These are phyloP conservation scores for Rallus crepitans DNA, from an alignment of 2,797 vertebrate species.

Conservation along the genomic window DNA sequence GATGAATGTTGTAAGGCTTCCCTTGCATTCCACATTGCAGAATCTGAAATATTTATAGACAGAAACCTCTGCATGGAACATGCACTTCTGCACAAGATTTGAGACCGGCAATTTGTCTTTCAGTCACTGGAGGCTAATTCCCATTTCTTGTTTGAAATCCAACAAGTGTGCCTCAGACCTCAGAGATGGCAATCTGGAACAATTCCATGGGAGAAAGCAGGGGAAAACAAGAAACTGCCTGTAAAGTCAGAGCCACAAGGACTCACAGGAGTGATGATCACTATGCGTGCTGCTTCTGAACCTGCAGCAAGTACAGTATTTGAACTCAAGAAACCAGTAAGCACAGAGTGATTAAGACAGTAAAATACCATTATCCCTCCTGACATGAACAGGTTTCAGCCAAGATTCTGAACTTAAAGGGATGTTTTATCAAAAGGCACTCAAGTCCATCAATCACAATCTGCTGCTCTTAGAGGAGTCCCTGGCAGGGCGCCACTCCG, in stretches of 20 bases:
- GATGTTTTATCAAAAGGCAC: neutral
- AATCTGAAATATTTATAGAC: neutral
- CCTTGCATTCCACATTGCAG: neutral
- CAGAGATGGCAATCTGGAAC: neutral
- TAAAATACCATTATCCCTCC: neutral
- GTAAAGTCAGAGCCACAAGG: neutral
- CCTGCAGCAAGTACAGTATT: neutral
- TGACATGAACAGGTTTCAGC: neutral
- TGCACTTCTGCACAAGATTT: neutral
- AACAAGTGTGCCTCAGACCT: neutral
- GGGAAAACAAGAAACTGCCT: neutral
- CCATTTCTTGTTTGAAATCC: neutral
- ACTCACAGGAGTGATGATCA: neutral
- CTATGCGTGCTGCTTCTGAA: neutral
- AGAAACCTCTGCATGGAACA: neutral
- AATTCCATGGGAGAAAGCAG: neutral
- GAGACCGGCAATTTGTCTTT: neutral
- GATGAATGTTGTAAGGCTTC: neutral
- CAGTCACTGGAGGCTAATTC: neutral
- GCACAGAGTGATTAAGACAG: neutral
- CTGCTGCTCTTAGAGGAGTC: neutral
- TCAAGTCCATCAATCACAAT: neutral
- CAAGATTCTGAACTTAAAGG: neutral
- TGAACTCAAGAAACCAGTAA: neutral
- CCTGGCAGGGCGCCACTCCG: neutral